Conservation (phyloP, 1,140 invertebrate species). For the Drosophila trapezifrons region DNA sequence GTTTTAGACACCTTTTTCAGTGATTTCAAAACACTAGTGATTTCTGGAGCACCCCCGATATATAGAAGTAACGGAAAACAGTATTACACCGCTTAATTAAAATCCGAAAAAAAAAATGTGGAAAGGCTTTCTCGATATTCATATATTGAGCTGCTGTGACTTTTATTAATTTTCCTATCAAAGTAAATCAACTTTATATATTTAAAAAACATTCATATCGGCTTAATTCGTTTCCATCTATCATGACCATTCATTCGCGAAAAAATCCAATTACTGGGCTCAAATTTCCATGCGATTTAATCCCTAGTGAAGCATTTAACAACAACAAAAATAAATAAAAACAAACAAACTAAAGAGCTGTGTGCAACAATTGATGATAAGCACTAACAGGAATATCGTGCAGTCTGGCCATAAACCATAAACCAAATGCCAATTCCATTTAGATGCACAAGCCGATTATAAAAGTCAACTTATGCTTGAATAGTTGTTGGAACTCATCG, state of each 20-base stretch:
- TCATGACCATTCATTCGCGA: background rate
- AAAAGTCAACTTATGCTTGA: slow-evolving; percentile 20
- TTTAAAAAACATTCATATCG: too few species aligned
- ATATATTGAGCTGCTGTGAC: too few species aligned
- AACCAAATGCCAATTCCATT: slow-evolving; percentile 41
- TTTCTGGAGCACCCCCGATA: too few species aligned
- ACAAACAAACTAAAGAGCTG: slow-evolving; percentile 13
- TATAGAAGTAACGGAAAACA: too few species aligned
- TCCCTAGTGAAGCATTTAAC: slow-evolving; percentile 10
- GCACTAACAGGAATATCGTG: slow-evolving; percentile 25
- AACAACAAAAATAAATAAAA: background rate
- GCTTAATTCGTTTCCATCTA: background rate
- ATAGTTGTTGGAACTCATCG: slow-evolving; percentile 6
- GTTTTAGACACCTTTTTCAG: too few species aligned
- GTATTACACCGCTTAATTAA: too few species aligned
- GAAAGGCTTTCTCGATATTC: too few species aligned
- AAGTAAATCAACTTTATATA: too few species aligned
- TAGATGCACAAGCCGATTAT: slow-evolving; percentile 43
- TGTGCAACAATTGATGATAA: slow-evolving; percentile 38
- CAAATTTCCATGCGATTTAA: slow-evolving; percentile 17
- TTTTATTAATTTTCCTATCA: too few species aligned
- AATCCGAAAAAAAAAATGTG: background rate
- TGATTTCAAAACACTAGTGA: too few species aligned
- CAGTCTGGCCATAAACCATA: slow-evolving; percentile 34
- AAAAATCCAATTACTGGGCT: slow-evolving; percentile 3